phyloP scores from a whole-genome alignment of 2,888 invertebrate genomes.

The Tromatobia lineatoria region DNA sequence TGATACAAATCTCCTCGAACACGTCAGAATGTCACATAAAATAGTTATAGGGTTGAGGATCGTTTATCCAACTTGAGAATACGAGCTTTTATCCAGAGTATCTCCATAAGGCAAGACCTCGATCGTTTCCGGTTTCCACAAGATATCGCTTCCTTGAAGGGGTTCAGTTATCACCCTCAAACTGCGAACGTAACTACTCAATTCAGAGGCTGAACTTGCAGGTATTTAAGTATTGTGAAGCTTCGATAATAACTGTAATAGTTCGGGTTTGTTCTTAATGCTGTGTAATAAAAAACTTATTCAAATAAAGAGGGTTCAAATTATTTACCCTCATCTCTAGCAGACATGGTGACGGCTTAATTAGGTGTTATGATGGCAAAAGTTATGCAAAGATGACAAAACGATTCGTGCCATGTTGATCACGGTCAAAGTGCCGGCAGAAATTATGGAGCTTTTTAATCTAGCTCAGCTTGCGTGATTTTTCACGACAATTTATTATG shows the following conservation, averaged over 20 bases:
- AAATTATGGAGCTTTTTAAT: too few relatives aligned
- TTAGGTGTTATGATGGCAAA: too few relatives aligned
- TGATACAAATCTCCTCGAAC: constrained; percentile 28
- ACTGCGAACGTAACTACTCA: neutral
- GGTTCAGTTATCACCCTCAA: neutral
- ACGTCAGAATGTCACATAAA: constrained; percentile 33
- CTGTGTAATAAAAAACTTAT: too few relatives aligned
- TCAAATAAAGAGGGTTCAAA: too few relatives aligned
- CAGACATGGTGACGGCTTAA: too few relatives aligned
- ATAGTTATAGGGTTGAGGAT: constrained; percentile 5
- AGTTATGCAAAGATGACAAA: too few relatives aligned
- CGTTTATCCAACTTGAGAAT: constrained; percentile 5
- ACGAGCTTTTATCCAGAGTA: neutral
- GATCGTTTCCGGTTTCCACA: neutral
- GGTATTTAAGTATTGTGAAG: neutral
- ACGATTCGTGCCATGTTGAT: too few relatives aligned
- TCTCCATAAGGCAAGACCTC: constrained; percentile 6
- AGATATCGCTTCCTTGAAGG: neutral
- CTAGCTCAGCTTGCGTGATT: too few relatives aligned
- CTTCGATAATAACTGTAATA: constrained; percentile 16
- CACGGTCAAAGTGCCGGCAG: too few relatives aligned
- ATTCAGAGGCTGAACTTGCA: neutral
- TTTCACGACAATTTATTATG: too few relatives aligned
- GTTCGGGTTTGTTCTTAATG: neutral
- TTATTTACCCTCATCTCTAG: too few relatives aligned